Percentiles rank a stretch among this genome's conserved stretches.
Evolutionary conservation across 2,113 vertebrate species (phyloP).

Genomic region (Colistium nudipinnis): DNA sequence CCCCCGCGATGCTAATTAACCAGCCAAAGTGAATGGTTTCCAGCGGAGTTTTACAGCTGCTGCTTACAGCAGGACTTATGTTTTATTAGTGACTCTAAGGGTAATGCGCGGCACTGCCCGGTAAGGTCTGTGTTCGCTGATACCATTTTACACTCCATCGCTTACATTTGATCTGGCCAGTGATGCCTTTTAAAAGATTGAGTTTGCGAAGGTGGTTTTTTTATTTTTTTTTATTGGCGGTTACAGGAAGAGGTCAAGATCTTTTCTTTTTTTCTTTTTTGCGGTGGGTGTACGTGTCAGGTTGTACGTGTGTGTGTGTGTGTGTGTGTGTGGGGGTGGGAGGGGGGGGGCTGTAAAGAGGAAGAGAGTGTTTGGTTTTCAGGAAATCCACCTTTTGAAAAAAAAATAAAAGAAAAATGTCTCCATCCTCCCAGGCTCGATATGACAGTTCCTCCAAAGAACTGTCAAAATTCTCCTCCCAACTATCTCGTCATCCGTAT

Average conservation of each 20-base stretch:
- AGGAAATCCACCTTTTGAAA: neutral
- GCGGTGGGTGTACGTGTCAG: conserved; percentile 7
- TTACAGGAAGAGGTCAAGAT: conserved; percentile 17
- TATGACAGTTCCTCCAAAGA: conserved; percentile 34
- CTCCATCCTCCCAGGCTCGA: conserved; percentile 23
- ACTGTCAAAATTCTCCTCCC: conserved; percentile 41
- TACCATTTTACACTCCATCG: conserved; percentile 61
- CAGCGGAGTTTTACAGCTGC: conserved; percentile 52
- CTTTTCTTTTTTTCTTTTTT: no score
- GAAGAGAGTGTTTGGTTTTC: conserved; percentile 6
- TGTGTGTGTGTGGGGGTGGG: neutral
- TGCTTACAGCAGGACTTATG: conserved; percentile 39
- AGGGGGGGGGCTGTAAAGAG: no score
- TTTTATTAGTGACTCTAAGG: conserved; percentile 59
- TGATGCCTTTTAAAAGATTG: conserved; percentile 61
- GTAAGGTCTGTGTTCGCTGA: conserved; percentile 40
- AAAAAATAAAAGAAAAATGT: no score
- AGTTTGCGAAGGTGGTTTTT: conserved; percentile 27
- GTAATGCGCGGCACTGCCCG: conserved; percentile 51
- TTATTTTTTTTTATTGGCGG: conserved; percentile 48
- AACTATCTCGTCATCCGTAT: conserved; percentile 52
- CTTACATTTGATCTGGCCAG: conserved; percentile 56
- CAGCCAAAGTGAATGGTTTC: conserved; percentile 53
- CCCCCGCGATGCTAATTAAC: conserved; percentile 65
- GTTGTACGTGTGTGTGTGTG: neutral